phyloP scores from a whole-genome alignment of 2,113 vertebrate genomes.

The Actenoides hombroni region DNA sequence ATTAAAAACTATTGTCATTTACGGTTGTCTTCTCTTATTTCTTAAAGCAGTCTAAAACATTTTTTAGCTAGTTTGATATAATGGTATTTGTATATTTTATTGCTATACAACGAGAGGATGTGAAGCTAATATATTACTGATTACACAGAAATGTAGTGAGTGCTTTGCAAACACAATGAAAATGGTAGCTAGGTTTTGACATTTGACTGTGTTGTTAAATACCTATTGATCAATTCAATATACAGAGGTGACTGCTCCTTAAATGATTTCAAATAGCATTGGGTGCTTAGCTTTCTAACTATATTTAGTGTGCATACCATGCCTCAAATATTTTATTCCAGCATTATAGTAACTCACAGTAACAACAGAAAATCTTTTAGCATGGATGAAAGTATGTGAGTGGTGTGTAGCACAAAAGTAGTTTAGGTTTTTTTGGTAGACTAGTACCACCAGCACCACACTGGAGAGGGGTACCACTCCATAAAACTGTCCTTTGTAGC shows the following conservation, averaged over 20 bases:
- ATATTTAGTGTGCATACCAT: background rate
- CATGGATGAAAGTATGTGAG: background rate
- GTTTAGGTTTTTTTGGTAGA: background rate
- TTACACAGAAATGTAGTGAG: background rate
- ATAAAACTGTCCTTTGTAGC: background rate
- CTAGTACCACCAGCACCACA: fast-evolving
- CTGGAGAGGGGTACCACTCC: background rate
- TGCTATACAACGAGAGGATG: background rate
- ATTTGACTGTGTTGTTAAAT: background rate
- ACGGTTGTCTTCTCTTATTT: background rate
- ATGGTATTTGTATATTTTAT: background rate
- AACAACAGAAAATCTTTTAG: background rate
- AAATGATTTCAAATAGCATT: background rate
- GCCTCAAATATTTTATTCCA: background rate
- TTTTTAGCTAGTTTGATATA: background rate
- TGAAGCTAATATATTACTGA: background rate
- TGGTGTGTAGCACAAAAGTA: background rate
- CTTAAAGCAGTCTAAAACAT: background rate
- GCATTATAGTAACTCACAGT: background rate
- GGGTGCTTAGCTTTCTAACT: background rate
- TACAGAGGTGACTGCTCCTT: background rate
- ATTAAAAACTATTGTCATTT: background rate
- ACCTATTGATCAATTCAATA: background rate
- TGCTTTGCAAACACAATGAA: background rate
- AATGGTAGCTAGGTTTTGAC: background rate